Conservation (phyloP, 2,888 invertebrate species). For the Rhopalosiphum nymphaeae region DNA sequence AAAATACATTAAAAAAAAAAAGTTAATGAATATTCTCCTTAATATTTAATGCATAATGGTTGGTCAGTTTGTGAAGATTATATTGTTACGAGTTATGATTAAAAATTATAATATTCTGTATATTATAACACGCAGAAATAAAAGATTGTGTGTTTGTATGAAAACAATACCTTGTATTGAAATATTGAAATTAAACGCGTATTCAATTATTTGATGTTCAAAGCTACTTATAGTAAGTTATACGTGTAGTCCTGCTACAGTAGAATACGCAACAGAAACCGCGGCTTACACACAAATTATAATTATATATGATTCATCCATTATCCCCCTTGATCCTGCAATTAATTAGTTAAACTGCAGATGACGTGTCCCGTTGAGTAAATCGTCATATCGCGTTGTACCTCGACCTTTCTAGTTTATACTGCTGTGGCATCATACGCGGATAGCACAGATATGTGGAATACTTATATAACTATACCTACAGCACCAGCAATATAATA, state of each 20-base stretch:
- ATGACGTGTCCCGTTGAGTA: background rate
- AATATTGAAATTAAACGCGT: background rate
- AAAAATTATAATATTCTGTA: background rate
- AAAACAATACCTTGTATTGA: background rate
- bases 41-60: background rate
- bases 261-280: background rate
- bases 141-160: background rate
- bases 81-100: background rate
- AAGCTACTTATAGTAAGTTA: background rate
- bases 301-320: background rate
- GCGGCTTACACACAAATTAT: background rate
- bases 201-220: background rate
- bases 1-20: background rate
- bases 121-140: background rate
- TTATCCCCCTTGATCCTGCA: background rate
- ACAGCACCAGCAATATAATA: background rate
- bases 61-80: background rate
- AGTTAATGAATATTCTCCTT: background rate
- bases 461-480: background rate
- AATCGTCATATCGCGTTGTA: background rate
- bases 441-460: background rate
- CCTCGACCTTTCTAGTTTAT: background rate
- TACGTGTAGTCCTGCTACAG: background rate
- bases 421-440: background rate
- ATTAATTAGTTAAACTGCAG: conserved; percentile 7